Evolutionary conservation across 2,113 vertebrate genomes (phyloP).

Genomic region (Aspiorhynchus laticeps): DNA sequence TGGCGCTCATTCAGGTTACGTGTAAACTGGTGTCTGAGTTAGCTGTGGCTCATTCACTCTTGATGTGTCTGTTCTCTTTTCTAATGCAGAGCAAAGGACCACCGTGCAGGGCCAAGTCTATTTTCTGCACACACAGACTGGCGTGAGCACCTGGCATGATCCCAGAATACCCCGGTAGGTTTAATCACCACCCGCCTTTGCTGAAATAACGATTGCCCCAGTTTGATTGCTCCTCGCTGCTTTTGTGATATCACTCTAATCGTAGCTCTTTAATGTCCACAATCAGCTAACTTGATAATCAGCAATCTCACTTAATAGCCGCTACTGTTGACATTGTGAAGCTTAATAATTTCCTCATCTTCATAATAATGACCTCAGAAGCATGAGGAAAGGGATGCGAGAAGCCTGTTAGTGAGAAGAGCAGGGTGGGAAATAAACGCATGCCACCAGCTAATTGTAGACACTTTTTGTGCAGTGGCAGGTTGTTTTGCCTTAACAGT

Average conservation of each 20-base stretch:
- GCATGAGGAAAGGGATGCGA: background rate
- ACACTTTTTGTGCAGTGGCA: background rate
- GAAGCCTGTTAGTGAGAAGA: background rate
- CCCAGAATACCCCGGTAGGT: conserved; percentile 92
- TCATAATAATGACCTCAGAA: background rate
- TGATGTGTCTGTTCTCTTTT: conserved; percentile 19
- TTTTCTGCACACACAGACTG: conserved; percentile 97
- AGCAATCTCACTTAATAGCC: background rate
- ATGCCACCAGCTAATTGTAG: background rate
- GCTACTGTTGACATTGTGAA: conserved; percentile 25
- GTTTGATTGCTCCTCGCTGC: conserved; percentile 7
- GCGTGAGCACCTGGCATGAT: conserved; percentile 97
- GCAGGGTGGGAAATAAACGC: background rate
- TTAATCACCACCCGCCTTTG: background rate
- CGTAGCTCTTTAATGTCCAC: background rate
- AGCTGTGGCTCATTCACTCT: background rate
- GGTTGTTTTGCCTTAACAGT: background rate
- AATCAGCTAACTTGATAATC: conserved; percentile 40
- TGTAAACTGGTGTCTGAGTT: background rate
- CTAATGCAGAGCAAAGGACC: conserved; percentile 84
- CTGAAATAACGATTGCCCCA: background rate
- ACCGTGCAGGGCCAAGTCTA: conserved; percentile 97
- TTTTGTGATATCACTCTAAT: background rate
- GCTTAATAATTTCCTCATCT: background rate
- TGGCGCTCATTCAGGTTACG: background rate